Percentiles rank a stretch among this genome's conserved stretches.
Conservation (phyloP, 1,140 invertebrate genomes). For the Caenorhabditis brenneri region DNA sequence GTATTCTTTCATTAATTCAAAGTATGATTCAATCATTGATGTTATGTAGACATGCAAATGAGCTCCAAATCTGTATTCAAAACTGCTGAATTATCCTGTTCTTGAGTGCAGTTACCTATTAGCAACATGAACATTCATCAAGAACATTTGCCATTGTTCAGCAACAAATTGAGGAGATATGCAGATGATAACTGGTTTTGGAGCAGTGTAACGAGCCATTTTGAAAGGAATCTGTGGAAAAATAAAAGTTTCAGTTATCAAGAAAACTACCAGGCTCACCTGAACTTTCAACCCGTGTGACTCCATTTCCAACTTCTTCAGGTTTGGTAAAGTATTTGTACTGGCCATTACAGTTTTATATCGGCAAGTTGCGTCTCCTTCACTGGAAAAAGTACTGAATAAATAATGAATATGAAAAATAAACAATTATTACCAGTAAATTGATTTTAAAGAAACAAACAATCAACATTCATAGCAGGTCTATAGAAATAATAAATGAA, state of each 20-base stretch:
- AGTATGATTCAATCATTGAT: not conserved
- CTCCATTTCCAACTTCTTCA: not conserved
- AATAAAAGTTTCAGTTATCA: not conserved
- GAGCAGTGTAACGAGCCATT: not conserved
- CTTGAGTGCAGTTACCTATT: not conserved
- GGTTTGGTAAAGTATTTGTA: not conserved
- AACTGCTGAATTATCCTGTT: not conserved
- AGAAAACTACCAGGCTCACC: too few species aligned
- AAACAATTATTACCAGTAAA: too few species aligned
- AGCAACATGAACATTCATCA: not conserved
- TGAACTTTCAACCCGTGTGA: not conserved
- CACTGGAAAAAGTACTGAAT: not conserved
- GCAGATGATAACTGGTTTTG: constrained; percentile 3
- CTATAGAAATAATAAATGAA: too few species aligned
- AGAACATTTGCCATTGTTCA: not conserved
- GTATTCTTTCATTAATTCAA: constrained; percentile 8
- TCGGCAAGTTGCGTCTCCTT: not conserved
- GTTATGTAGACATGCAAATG: not conserved
- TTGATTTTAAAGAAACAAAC: too few species aligned
- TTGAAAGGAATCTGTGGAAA: not conserved
- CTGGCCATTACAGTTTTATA: not conserved
- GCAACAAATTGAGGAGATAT: constrained; percentile 15
- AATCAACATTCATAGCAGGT: too few species aligned
- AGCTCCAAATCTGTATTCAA: not conserved
- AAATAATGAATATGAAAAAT: too few species aligned